phyloP scores from a whole-genome alignment of 2,888 invertebrate genomes.

The Allolobophora icterica region DNA sequence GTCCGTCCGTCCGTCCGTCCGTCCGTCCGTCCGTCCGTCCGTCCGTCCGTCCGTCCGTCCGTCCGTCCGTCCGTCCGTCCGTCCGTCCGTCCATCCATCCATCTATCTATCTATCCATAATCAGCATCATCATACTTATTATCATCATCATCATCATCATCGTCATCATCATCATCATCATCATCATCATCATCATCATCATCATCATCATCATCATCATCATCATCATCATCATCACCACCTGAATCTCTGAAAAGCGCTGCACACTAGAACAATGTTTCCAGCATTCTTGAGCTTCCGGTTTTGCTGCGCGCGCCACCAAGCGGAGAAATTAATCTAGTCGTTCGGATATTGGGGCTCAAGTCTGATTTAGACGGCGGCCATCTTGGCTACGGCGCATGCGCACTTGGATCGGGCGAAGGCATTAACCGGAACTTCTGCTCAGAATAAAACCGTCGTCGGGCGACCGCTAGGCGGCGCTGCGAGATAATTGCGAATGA shows the following conservation, averaged over 20 bases:
- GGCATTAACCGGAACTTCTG: neutral
- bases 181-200: conserved; percentile 40
- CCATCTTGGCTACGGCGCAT: neutral
- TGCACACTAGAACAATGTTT: too few species aligned
- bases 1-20: neutral
- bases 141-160: conserved; percentile 44
- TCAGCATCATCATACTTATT: conserved; percentile 33
- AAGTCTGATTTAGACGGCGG: neutral
- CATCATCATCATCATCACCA: too few species aligned
- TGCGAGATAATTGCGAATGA: neutral
- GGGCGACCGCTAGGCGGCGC: neutral
- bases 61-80: neutral
- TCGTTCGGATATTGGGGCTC: neutral
- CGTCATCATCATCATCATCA: conserved; percentile 41
- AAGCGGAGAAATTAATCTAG: neutral
- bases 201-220: conserved; percentile 13
- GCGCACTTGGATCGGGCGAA: neutral
- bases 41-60: neutral
- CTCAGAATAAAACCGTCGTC: neutral
- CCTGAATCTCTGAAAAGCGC: too few species aligned
- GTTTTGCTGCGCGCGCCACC: too few species aligned
- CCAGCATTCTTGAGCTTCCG: too few species aligned
- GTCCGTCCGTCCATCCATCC: neutral
- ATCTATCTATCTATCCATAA: neutral
- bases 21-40: neutral